Conservation (phyloP, 2,113 vertebrate species). For the Notechis scutatus region DNA sequence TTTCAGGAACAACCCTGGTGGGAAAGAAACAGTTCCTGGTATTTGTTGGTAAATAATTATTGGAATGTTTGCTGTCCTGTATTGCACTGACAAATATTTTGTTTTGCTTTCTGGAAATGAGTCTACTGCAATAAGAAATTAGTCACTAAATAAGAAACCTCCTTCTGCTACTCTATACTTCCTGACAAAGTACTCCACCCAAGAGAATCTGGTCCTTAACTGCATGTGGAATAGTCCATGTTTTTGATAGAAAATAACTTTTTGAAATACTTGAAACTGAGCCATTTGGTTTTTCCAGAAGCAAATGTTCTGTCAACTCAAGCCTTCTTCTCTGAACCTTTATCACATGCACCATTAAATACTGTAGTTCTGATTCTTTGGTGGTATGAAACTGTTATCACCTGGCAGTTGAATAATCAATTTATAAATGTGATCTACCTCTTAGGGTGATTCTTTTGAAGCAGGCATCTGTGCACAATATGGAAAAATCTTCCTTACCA, state of each 20-base stretch:
- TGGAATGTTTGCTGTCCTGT: neutral
- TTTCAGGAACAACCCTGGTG: no score
- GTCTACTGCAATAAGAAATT: neutral
- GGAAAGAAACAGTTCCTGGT: neutral
- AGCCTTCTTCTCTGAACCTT: no score
- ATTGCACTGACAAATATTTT: neutral
- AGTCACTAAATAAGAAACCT: neutral
- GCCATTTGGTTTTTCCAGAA: neutral
- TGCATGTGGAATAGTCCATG: no score
- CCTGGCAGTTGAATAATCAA: neutral
- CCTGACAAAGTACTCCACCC: no score
- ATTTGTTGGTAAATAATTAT: constrained; percentile 8
- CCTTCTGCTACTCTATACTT: neutral
- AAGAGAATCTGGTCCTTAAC: neutral
- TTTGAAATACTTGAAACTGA: neutral
- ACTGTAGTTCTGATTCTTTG: neutral
- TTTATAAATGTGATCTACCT: neutral
- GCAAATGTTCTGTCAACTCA: neutral
- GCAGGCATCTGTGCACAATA: neutral
- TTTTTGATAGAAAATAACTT: neutral
- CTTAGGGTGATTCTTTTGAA: neutral
- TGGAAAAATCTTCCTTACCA: neutral
- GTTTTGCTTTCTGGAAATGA: neutral
- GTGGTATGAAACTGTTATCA: neutral
- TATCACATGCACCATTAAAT: neutral